Evolutionary conservation across 2,113 vertebrate genomes (phyloP).

Genomic region (Agapornis roseicollis): DNA sequence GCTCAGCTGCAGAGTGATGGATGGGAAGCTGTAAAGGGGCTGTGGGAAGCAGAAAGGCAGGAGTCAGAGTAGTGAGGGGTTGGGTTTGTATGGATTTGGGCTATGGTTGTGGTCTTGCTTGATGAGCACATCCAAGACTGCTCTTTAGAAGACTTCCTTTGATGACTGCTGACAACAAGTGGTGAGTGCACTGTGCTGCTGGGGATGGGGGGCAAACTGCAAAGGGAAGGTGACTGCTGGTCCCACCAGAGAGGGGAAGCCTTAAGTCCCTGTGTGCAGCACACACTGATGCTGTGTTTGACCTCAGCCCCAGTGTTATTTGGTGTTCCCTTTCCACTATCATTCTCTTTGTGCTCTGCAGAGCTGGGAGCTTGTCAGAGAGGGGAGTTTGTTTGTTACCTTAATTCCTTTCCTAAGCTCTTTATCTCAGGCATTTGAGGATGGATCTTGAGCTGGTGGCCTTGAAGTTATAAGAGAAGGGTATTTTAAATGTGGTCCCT

Average conservation of each 20-base stretch:
- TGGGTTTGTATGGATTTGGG: fast-evolving
- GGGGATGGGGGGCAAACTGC: not conserved
- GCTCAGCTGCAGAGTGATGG: not conserved
- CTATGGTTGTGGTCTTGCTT: not conserved
- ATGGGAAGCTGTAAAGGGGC: fast-evolving
- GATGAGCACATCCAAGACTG: not conserved
- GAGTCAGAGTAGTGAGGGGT: not conserved
- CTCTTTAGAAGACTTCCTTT: not conserved
- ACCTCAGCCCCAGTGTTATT: not conserved
- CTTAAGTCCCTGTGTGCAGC: not conserved
- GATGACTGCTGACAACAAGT: not conserved
- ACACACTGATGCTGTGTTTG: not conserved
- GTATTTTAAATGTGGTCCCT: not conserved
- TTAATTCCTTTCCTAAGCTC: not conserved
- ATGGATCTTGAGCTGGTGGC: not conserved
- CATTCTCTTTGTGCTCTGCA: not conserved
- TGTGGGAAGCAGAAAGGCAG: not conserved
- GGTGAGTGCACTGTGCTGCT: not conserved
- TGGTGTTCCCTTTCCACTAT: not conserved
- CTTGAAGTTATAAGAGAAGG: not conserved
- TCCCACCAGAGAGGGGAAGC: not conserved
- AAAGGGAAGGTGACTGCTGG: not conserved
- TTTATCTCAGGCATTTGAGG: not conserved
- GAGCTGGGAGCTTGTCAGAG: not conserved
- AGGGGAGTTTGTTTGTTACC: not conserved